A percentile compares a stretch with the other conserved stretches of the same genome.
These are phyloP conservation scores for Protodeltote pygarga DNA, from an alignment of 2,888 invertebrate species.

Conservation along the genomic window DNA sequence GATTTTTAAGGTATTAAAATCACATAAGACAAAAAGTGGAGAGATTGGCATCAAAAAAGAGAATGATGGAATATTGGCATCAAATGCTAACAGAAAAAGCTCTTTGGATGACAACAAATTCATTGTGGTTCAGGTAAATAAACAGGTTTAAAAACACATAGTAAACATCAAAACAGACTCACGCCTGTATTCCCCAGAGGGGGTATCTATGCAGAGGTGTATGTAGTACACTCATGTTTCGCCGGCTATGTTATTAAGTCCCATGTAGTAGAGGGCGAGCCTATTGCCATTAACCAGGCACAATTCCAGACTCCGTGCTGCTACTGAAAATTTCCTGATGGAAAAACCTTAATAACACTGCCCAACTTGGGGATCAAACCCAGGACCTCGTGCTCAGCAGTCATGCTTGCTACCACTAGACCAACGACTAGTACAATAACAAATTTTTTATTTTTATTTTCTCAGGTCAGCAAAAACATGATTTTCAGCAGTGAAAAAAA, in stretches of 20 bases:
- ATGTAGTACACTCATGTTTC: too few relatives aligned
- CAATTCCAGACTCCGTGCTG: too few relatives aligned
- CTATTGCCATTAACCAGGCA: too few relatives aligned
- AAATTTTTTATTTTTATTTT: not conserved
- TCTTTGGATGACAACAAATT: constrained; percentile 52
- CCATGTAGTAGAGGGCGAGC: too few relatives aligned
- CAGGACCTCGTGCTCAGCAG: too few relatives aligned
- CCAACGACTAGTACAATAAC: not conserved
- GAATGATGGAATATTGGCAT: constrained; percentile 22
- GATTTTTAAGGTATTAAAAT: constrained; percentile 77
- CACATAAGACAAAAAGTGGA: constrained; percentile 63
- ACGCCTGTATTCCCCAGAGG: too few relatives aligned
- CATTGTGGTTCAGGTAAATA: constrained; percentile 66
- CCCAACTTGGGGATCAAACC: too few relatives aligned
- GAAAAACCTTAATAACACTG: too few relatives aligned
- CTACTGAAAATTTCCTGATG: too few relatives aligned
- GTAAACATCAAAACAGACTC: not conserved
- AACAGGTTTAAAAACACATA: not conserved
- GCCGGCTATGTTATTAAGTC: too few relatives aligned
- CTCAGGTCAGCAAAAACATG: constrained; percentile 78
- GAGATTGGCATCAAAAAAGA: constrained; percentile 53
- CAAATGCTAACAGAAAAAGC: constrained; percentile 35
- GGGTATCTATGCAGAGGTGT: too few relatives aligned
- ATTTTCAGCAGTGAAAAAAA: constrained; percentile 83
- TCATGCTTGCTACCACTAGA: too few relatives aligned